phyloP scores from a whole-genome alignment of 2,113 vertebrate genomes.

The Neopipo cinnamomea region DNA sequence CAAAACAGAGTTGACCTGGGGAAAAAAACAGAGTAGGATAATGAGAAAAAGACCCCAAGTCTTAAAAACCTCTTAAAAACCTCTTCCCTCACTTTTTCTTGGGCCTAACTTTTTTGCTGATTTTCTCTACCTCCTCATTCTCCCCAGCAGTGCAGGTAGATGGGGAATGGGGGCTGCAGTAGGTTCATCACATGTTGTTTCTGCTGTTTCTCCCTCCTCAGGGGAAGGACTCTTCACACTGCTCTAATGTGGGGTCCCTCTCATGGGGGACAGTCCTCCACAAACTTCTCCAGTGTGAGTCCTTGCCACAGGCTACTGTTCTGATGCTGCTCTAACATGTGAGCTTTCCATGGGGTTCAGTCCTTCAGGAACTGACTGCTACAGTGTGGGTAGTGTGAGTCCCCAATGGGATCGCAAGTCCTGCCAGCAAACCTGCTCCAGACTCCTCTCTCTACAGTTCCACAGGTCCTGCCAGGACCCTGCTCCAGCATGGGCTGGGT shows the following conservation, averaged over 20 bases:
- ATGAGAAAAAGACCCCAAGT: neutral
- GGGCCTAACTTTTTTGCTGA: neutral
- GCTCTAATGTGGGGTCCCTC: neutral
- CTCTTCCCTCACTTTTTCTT: neutral
- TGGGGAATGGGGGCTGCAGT: neutral
- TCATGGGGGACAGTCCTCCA: neutral
- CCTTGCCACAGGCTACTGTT: neutral
- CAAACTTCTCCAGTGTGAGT: neutral
- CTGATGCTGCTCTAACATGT: neutral
- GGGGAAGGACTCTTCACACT: neutral
- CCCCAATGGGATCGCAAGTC: neutral
- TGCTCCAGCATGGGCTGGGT: neutral
- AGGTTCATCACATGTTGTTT: neutral
- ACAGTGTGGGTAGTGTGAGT: too few relatives aligned
- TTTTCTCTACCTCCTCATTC: neutral
- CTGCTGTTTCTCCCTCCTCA: neutral
- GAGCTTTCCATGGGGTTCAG: neutral
- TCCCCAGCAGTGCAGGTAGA: neutral
- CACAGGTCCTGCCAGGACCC: neutral
- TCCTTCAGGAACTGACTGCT: neutral
- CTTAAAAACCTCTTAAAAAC: neutral
- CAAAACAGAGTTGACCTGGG: neutral
- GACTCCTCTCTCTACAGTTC: neutral
- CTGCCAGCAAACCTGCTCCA: neutral
- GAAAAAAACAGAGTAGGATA: neutral